phyloP scores from a whole-genome alignment of 2,797 vertebrate species.

The Typhlichthys subterraneus region DNA sequence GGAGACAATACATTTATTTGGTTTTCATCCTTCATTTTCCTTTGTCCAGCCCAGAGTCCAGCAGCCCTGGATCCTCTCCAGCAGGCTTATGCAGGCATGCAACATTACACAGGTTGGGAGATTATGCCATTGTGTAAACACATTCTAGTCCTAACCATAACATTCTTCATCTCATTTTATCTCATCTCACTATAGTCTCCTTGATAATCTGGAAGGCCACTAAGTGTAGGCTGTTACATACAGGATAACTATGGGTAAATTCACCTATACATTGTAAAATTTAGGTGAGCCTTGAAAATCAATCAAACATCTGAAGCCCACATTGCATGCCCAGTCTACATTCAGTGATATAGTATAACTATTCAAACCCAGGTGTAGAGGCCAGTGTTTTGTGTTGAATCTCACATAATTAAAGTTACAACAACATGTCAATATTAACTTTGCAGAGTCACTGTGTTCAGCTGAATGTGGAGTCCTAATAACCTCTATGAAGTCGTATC shows the following conservation, averaged over 20 bases:
- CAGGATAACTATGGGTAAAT: too few relatives aligned
- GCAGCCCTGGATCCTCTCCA: slow-evolving; percentile 88
- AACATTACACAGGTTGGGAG: slow-evolving; percentile 89
- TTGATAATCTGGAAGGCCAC: neutral
- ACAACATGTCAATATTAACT: slow-evolving; percentile 15
- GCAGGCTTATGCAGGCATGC: slow-evolving; percentile 93
- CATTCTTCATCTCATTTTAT: neutral
- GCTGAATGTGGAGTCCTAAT: slow-evolving; percentile 63
- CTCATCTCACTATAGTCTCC: too few relatives aligned
- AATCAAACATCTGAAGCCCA: too few relatives aligned
- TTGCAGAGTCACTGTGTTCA: slow-evolving; percentile 63
- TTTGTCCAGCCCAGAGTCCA: slow-evolving; percentile 85
- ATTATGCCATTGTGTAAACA: neutral
- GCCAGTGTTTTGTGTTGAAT: slow-evolving; percentile 29
- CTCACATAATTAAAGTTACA: slow-evolving; percentile 34
- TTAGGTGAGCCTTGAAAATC: too few relatives aligned
- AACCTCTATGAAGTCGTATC: slow-evolving; percentile 26
- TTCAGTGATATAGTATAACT: too few relatives aligned
- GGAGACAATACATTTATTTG: neutral
- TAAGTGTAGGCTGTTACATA: too few relatives aligned
- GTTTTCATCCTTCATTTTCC: neutral
- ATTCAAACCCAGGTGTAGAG: neutral
- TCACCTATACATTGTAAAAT: too few relatives aligned
- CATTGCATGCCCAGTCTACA: too few relatives aligned
- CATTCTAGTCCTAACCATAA: neutral